Evolutionary conservation across 2,888 invertebrate species (phyloP), one percentile per base, ranked within the genome.

Genomic region (Eupithecia inturbata): DNA sequence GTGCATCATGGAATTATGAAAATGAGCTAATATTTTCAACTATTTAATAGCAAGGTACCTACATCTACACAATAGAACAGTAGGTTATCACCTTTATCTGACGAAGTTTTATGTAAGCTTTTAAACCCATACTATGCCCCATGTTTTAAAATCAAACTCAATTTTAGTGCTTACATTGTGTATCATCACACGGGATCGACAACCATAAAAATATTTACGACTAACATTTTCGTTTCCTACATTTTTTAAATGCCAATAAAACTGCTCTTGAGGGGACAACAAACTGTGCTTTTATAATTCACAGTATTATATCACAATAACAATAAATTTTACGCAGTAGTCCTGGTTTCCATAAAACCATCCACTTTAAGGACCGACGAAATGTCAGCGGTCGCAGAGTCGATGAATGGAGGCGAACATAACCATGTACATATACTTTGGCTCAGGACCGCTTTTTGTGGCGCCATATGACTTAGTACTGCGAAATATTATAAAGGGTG

Each of bases 241-340:
- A 78, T 76, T 77, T 80, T 79, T 75, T 74, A 80, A 80, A 76
- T 78, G 70, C 41, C 67, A 64, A 70, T 79, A 78, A 80, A 80
- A 75, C 67, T 53, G 49, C 67, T 64, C 68, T 75, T 70, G 74
- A 67, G 73, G 72, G 71, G 75, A 75, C 70, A 76, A 75, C 78
- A 78, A 79, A 78, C 73, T 75, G 71, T 73, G 67, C 68, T 77
- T 75, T 75, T 75, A 78, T 77, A 79, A 78, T 78, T 73, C 75
- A 72, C 74, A 64, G 77, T 73, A 71, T 57, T 60, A 45, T 36
- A 28, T 39, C n/a, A 62, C 53, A 73, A 10, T 28, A 26, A 31
- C 28, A 12, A 66, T 60, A 14, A 26, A 64, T 19, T 36, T 33
- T n/a, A 64, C n/a, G 33, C 64, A 64, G 64, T 31, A 36, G 33